phyloP scores from a whole-genome alignment of 2,797 vertebrate species.

The Phylloscopus collybita region DNA sequence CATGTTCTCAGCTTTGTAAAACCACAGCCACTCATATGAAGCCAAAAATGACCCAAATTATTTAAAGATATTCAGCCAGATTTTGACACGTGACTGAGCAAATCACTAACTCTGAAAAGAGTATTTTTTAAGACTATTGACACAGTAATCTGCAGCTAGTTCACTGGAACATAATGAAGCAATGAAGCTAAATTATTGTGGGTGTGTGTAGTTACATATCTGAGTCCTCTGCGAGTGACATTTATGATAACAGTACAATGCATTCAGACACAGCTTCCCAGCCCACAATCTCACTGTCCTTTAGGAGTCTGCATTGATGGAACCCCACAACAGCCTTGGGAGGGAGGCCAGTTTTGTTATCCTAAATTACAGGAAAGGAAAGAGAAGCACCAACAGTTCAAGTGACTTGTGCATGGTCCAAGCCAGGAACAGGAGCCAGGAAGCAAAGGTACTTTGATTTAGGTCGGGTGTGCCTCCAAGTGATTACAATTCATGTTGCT shows the following conservation, averaged over 20 bases:
- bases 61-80: background rate
- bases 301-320: background rate
- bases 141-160: conserved; percentile 1
- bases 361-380: conserved; percentile 23
- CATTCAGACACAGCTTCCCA: background rate
- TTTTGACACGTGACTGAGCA: background rate
- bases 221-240: background rate
- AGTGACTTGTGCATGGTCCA: background rate
- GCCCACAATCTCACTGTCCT: background rate
- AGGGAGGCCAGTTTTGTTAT: background rate
- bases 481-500: background rate
- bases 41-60: background rate
- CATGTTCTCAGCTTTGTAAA: background rate
- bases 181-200: background rate
- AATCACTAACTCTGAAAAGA: background rate
- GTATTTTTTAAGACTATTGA: background rate
- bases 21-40: background rate
- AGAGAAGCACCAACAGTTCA: background rate
- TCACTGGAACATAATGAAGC: background rate
- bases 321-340: background rate
- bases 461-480: conserved; percentile 28
- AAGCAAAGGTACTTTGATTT: conserved; percentile 53
- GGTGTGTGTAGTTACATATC: background rate
- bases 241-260: background rate
- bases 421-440: conserved; percentile 53